phyloP scores from a whole-genome alignment of 2,113 vertebrate genomes.

The Tachysurus vachellii region DNA sequence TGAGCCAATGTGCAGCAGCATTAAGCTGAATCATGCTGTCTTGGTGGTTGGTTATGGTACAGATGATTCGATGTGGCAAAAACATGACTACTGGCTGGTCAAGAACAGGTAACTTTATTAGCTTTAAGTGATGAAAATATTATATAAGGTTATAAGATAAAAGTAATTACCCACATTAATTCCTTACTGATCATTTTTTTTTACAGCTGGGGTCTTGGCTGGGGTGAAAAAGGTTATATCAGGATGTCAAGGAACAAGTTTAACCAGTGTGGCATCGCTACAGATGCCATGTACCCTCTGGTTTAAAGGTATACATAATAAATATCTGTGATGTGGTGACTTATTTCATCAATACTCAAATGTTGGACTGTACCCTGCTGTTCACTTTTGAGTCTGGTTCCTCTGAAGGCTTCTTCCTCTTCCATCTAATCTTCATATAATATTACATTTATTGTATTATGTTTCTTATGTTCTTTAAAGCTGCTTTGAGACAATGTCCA shows the following conservation, averaged over 20 bases:
- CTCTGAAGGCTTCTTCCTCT: no score
- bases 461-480: no score
- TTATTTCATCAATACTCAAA: no score
- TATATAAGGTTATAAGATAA: neutral
- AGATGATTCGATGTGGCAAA: neutral
- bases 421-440: no score
- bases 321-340: neutral
- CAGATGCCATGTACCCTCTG: constrained; percentile 70
- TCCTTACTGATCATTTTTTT: neutral
- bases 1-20: constrained; percentile 69
- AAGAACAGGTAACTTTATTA: constrained; percentile 60
- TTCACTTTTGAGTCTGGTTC: no score
- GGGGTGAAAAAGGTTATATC: constrained; percentile 75
- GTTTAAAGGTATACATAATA: constrained; percentile 56
- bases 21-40: constrained; percentile 65
- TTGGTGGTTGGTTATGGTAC: constrained; percentile 72
- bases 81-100: constrained; percentile 73
- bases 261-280: constrained; percentile 78
- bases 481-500: no score
- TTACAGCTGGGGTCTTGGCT: constrained; percentile 70
- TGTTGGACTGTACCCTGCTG: no score
- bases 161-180: neutral
- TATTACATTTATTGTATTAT: no score
- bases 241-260: constrained; percentile 73
- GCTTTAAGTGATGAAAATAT: neutral